phyloP scores from a whole-genome alignment of 2,888 invertebrate genomes.

The Archips crataeganus region DNA sequence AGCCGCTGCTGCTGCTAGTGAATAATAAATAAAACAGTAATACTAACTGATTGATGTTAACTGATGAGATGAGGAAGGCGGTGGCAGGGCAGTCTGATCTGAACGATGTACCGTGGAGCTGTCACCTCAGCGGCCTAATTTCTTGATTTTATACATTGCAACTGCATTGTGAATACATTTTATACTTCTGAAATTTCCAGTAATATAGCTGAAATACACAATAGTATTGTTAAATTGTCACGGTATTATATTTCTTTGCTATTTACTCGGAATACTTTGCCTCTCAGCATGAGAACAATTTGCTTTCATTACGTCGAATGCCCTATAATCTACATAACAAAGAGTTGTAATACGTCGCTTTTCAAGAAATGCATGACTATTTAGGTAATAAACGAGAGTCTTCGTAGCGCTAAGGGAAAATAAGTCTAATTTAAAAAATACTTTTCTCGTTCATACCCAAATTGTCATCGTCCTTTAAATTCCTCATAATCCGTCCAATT shows the following conservation, averaged over 20 bases:
- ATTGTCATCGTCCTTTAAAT: conserved; percentile 83
- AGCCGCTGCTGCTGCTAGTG: no score
- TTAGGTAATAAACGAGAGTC: conserved; percentile 51
- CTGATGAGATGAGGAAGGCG: no score
- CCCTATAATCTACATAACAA: conserved; percentile 60
- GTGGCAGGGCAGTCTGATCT: no score
- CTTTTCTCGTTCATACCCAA: conserved; percentile 81
- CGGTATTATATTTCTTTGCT: neutral
- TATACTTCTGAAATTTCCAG: no score
- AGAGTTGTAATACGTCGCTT: conserved; percentile 60
- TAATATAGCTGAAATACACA: no score
- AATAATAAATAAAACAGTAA: no score
- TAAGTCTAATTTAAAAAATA: conserved; percentile 72
- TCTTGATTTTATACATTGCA: no score
- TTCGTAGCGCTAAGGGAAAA: conserved; percentile 54
- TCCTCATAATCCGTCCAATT: conserved; percentile 85
- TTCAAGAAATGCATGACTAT: conserved; percentile 50
- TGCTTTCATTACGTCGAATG: conserved; percentile 36
- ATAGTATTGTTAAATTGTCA: neutral
- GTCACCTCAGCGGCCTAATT: no score
- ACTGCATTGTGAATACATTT: no score
- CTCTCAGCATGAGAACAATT: conserved; percentile 34
- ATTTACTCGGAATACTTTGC: conserved; percentile 8
- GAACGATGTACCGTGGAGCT: no score
- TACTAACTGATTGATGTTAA: no score